Evolutionary conservation across 2,797 vertebrate genomes (phyloP), one percentile per base, ranked within the genome.

Genomic region (Coracias cyanogaster): DNA sequence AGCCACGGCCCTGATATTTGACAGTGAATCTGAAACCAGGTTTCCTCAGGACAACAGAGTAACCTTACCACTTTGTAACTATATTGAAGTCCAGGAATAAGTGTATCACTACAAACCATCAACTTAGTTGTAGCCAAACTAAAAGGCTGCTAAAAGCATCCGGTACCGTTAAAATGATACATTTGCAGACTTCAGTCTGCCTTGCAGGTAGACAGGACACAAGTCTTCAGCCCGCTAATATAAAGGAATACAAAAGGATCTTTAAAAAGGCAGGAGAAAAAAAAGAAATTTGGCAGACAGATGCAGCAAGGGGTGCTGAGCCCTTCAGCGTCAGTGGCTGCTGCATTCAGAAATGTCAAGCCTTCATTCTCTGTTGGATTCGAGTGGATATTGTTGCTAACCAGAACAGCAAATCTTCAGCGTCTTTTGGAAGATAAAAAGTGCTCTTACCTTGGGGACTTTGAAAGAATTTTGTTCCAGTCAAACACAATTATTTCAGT

Each of bases 371-470:
- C 85, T 73, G 26, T 86, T 86, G 89, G 78, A 86, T 77, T 96
- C 86, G 93, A 93, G 92, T 88, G 77, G 89, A 57, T 79, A 86
- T 95, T 92, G 90, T 89, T 95, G 85, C 58, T 95, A 94, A 91
- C 94, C 80, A 91, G 83, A 84, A 90, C 77, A 90, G 85, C 13
- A 21, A 94, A 86, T 93, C 89, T 90, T 94, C 83, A 86, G 90
- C 81, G 94, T 93, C 91, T 80, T 94, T 87, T 89, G 55, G 93
- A 96, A 92, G 86, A 94, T 94, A 92, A 94, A 93, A 95, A 94
- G 89, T 72, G 45, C 52, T 96, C 95, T 98, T 98, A 98, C 98
- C 98, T 98, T 98, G 94, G 97, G 94, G 94, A 96, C 89, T 97
- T 98, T 74, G 73, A 82, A 93, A 97, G 95, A 96, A 96, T 96